Evolutionary conservation across 2,113 vertebrate genomes (phyloP).

Genomic region (Bagarius yarrelli): DNA sequence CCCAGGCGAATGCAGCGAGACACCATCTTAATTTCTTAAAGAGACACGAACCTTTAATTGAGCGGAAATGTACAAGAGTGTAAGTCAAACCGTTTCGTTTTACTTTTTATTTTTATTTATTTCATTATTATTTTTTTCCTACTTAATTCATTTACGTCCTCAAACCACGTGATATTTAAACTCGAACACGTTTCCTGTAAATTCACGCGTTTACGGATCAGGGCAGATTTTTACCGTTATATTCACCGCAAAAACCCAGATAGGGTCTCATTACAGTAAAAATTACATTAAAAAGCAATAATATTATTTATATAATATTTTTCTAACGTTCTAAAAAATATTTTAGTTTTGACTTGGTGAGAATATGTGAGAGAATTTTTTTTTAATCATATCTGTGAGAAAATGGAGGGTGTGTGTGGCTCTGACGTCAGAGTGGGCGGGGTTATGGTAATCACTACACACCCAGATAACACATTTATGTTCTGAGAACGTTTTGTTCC

Average conservation of each 20-base stretch:
- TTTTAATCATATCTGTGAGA: not conserved
- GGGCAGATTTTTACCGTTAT: not conserved
- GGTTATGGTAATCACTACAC: not conserved
- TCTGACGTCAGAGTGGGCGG: constrained; percentile 7
- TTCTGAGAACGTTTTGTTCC: too few relatives aligned
- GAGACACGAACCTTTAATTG: constrained; percentile 45
- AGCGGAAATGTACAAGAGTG: not conserved
- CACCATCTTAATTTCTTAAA: constrained; percentile 66
- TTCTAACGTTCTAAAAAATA: too few relatives aligned
- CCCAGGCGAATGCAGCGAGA: constrained; percentile 50
- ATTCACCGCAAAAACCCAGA: not conserved
- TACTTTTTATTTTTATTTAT: not conserved
- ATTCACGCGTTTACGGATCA: not conserved
- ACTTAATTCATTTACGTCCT: not conserved
- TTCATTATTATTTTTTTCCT: not conserved
- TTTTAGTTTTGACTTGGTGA: too few relatives aligned
- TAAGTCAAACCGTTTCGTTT: constrained; percentile 17
- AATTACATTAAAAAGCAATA: not conserved
- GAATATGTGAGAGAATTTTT: not conserved
- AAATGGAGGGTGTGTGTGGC: not conserved
- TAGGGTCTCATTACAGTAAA: not conserved
- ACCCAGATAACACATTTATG: too few relatives aligned
- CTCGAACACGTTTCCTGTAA: not conserved
- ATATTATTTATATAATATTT: not conserved
- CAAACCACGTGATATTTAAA: not conserved